phyloP scores from a whole-genome alignment of 2,888 invertebrate genomes.

The Idaea straminata region DNA sequence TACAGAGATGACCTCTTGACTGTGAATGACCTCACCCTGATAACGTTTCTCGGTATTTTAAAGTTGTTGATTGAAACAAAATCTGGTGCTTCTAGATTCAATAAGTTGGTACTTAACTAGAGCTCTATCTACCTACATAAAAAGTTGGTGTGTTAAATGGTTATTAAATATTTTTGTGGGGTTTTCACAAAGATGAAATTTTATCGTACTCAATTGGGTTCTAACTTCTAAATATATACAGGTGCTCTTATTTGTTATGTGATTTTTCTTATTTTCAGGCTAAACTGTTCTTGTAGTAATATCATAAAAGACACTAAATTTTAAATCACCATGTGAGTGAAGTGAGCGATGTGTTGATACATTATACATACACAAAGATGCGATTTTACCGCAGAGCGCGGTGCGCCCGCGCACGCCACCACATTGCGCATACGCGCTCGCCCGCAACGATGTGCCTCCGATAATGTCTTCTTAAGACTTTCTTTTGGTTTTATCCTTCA shows the following conservation, averaged over 20 bases:
- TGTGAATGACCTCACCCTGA: conserved; percentile 54
- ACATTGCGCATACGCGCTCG: conserved; percentile 59
- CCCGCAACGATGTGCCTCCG: conserved; percentile 52
- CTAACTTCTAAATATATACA: not conserved
- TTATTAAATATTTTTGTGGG: not conserved
- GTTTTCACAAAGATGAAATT: not conserved
- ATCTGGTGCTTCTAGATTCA: not conserved
- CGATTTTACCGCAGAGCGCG: conserved; percentile 54
- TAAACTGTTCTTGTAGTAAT: too few species aligned
- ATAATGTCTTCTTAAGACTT: conserved; percentile 60
- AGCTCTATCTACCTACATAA: not conserved
- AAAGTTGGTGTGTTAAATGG: not conserved
- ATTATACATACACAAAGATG: conserved; percentile 55
- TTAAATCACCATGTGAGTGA: conserved; percentile 34
- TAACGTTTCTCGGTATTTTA: conserved; percentile 45
- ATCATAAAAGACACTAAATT: conserved; percentile 32
- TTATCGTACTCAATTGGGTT: not conserved
- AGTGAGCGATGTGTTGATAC: conserved; percentile 39
- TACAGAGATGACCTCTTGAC: conserved; percentile 48
- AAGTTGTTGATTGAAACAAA: not conserved
- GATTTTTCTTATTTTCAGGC: too few species aligned
- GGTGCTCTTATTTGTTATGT: not conserved
- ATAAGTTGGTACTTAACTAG: too few species aligned
- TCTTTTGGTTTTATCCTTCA: conserved; percentile 44
- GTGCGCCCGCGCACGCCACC: conserved; percentile 48